Evolutionary conservation across 1,140 invertebrate species (phyloP).

Genomic region (Drosophila grimshawi): DNA sequence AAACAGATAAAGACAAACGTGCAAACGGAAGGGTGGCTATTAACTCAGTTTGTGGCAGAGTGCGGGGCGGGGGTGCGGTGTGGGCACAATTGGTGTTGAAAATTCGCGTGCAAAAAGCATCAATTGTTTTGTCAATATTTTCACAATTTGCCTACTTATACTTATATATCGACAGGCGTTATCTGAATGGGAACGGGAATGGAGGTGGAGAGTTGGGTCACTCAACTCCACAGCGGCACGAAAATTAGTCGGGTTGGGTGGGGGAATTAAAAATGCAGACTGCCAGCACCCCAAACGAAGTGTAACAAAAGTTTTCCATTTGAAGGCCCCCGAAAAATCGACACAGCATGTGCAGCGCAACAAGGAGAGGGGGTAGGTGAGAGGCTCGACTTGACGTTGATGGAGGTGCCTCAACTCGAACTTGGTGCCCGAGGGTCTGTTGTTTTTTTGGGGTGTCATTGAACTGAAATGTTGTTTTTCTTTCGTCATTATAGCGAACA

Average conservation of each 20-base stretch:
- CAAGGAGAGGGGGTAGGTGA: constrained; percentile 6
- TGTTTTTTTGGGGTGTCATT: constrained; percentile 74
- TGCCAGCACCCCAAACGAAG: constrained; percentile 39
- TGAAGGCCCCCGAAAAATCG: constrained; percentile 40
- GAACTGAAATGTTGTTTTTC: constrained; percentile 75
- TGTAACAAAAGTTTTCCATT: constrained; percentile 81
- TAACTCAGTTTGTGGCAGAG: neutral
- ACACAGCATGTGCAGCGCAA: neutral
- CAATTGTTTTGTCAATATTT: constrained; percentile 83
- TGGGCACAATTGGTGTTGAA: neutral
- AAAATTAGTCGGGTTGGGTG: constrained; percentile 47
- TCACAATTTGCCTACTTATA: constrained; percentile 69
- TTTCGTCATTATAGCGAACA: constrained; percentile 23
- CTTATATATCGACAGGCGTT: constrained; percentile 47
- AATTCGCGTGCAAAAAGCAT: constrained; percentile 64
- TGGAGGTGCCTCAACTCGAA: constrained; percentile 58
- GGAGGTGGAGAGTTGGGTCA: constrained; percentile 38
- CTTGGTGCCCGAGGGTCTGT: constrained; percentile 54
- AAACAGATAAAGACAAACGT: constrained; percentile 37
- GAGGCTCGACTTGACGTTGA: constrained; percentile 68
- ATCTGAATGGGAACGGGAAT: constrained; percentile 32
- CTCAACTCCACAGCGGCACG: constrained; percentile 37
- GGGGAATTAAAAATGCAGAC: constrained; percentile 62
- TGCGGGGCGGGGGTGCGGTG: neutral
- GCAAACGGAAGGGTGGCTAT: neutral